These are phyloP conservation scores for Reinhardtius hippoglossoides DNA, from an alignment of 2,113 vertebrate species.

Conservation along the genomic window DNA sequence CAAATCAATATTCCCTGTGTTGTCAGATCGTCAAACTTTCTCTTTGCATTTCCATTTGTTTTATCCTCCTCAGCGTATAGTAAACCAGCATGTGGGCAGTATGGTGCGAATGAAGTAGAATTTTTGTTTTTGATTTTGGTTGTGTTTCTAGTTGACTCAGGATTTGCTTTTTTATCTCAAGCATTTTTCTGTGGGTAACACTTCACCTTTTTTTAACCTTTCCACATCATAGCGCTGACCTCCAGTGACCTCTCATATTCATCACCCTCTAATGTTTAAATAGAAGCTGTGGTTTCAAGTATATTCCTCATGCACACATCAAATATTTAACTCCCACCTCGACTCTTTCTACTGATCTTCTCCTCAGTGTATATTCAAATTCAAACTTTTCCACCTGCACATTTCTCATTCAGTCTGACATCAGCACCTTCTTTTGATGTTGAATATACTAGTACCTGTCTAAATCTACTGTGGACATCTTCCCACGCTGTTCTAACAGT, in stretches of 20 bases:
- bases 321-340: slow-evolving; percentile 33
- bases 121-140: no score
- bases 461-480: slow-evolving; percentile 31
- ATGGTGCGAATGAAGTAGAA: no score
- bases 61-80: no score
- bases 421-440: slow-evolving; percentile 40
- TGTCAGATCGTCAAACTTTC: background rate
- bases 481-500: slow-evolving; percentile 8
- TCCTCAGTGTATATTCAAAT: slow-evolving; percentile 45
- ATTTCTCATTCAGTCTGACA: slow-evolving; percentile 52
- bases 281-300: background rate
- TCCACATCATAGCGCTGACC: slow-evolving; percentile 19
- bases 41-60: no score
- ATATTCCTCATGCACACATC: slow-evolving; percentile 2
- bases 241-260: slow-evolving; percentile 10
- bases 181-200: background rate
- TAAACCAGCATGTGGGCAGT: no score
- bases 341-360: slow-evolving; percentile 7
- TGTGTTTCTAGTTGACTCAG: no score
- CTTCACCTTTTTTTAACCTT: background rate
- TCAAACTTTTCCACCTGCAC: slow-evolving; percentile 28
- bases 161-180: no score
- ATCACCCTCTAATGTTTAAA: background rate
- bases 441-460: slow-evolving; percentile 50
- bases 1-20: background rate